phyloP scores from a whole-genome alignment of 2,113 vertebrate genomes.

The Eidolon helvum region DNA sequence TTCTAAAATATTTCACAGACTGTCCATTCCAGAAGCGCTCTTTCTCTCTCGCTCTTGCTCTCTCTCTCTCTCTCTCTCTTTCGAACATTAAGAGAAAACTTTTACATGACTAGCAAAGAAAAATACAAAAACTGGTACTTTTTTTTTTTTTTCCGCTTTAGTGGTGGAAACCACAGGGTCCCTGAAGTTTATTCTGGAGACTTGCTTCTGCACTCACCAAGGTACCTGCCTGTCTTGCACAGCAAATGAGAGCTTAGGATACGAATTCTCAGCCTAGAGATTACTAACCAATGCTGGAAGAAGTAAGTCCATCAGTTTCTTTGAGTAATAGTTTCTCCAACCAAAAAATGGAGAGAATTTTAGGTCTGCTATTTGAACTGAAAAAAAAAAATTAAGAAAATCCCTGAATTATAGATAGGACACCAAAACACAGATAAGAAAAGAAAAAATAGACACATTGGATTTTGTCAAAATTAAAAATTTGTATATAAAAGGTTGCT shows the following conservation, averaged over 20 bases:
- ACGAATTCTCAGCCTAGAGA: not conserved
- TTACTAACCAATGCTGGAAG: not conserved
- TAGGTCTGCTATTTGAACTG: not conserved
- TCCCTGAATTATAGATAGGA: not conserved
- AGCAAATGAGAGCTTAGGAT: not conserved
- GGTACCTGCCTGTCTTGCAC: not conserved
- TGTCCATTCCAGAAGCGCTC: not conserved
- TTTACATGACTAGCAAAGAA: not conserved
- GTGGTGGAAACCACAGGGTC: not conserved
- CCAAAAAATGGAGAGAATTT: not conserved
- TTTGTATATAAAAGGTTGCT: not conserved
- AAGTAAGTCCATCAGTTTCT: not conserved
- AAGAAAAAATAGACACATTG: not conserved
- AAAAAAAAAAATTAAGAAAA: not conserved
- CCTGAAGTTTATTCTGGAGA: not conserved
- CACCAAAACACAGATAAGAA: not conserved
- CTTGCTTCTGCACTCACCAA: not conserved
- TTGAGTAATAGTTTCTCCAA: not conserved
- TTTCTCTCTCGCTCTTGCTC: not conserved
- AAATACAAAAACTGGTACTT: not conserved
- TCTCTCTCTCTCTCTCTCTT: not conserved
- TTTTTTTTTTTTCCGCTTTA: not conserved
- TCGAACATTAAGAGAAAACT: not conserved
- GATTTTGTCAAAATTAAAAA: not conserved
- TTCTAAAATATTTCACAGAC: not conserved